These are phyloP conservation scores for Onychomys leucogaster DNA, from an alignment of 2,797 vertebrate species.

Conservation along the genomic window DNA sequence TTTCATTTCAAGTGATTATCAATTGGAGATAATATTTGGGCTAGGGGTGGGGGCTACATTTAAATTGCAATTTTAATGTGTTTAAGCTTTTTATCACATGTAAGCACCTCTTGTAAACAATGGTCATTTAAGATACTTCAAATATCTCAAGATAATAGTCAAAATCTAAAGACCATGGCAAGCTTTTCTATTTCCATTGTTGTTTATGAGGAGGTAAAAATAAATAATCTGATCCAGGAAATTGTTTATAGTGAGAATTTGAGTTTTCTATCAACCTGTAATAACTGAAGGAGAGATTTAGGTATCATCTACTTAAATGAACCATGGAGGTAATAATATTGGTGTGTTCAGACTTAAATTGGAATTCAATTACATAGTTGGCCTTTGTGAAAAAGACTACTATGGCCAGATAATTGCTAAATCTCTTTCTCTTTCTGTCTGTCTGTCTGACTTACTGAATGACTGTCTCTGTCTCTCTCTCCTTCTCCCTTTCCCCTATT, in stretches of 20 bases:
- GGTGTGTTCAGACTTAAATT: neutral
- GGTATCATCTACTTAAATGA: neutral
- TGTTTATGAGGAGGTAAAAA: neutral
- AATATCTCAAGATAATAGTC: conserved; percentile 24
- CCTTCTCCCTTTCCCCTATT: no score
- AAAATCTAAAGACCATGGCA: neutral
- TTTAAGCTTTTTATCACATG: neutral
- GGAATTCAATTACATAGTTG: neutral
- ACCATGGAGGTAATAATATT: neutral
- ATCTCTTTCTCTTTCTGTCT: neutral
- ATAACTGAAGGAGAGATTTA: neutral
- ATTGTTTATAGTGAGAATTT: neutral
- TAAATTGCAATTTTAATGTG: neutral
- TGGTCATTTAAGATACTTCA: neutral
- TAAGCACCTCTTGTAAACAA: neutral
- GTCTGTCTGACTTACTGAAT: neutral
- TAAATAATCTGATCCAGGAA: neutral
- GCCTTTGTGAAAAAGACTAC: conserved; percentile 15
- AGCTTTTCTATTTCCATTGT: neutral
- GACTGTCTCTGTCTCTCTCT: neutral
- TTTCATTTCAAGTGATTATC: neutral
- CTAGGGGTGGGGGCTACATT: neutral
- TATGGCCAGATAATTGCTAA: conserved; percentile 22
- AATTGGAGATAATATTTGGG: neutral
- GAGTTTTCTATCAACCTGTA: neutral